Evolutionary conservation across 2,113 vertebrate genomes (phyloP).

Genomic region (Dendropsophus ebraccatus): DNA sequence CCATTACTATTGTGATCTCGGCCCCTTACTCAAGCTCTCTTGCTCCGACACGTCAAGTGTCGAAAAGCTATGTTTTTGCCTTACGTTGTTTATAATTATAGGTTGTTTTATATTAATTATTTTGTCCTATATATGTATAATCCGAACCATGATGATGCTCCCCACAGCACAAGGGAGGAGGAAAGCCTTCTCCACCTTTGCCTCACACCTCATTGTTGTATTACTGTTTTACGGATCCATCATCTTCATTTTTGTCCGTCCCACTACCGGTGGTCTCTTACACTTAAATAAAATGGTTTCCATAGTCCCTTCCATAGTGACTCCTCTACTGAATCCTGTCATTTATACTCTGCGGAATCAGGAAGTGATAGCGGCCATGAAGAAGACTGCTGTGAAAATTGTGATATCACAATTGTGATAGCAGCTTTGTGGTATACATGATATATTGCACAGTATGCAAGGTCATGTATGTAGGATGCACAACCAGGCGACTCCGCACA

Average conservation of each 20-base stretch:
- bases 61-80: not conserved
- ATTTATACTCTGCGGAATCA: conserved; percentile 41
- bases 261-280: not conserved
- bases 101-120: conserved; percentile 26
- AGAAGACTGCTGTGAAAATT: not conserved
- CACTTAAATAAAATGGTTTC: conserved; percentile 21
- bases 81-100: conserved; percentile 7
- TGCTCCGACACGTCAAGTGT: not conserved
- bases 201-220: conserved; percentile 29
- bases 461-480: too few relatives aligned
- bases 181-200: conserved; percentile 33
- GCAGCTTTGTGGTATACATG: too few relatives aligned
- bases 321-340: conserved; percentile 34
- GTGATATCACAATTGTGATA: too few relatives aligned
- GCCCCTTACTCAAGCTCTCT: conserved; percentile 6
- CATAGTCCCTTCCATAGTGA: conserved; percentile 8
- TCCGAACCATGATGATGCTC: not conserved
- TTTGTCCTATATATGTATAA: not conserved
- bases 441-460: too few relatives aligned
- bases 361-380: not conserved
- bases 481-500: too few relatives aligned
- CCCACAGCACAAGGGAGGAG: not conserved
- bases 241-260: conserved; percentile 39
- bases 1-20: conserved; percentile 46
- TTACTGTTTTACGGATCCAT: conserved; percentile 25